These are phyloP conservation scores for Clunio marinus DNA, from an alignment of 2,888 invertebrate genomes.

Conservation along the genomic window DNA sequence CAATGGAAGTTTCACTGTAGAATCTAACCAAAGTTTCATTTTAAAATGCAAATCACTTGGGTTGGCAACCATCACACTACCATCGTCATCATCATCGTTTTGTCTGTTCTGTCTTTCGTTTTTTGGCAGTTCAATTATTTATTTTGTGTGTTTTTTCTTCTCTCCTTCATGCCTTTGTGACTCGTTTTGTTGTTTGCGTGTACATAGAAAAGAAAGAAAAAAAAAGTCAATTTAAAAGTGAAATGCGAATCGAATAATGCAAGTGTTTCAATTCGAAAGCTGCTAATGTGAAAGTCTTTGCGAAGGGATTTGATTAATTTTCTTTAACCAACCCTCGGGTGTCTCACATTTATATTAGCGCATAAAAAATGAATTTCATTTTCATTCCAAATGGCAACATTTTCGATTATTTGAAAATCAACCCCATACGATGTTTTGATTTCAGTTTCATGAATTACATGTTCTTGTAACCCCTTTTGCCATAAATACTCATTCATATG, in stretches of 20 bases:
- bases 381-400: conserved; percentile 36
- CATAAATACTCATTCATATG: neutral
- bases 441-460: no score
- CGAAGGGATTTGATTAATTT: conserved; percentile 29
- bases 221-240: neutral
- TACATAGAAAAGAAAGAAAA: neutral
- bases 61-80: neutral
- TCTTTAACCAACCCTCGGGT: neutral
- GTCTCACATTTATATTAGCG: neutral
- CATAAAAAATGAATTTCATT: conserved; percentile 27
- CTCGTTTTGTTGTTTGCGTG: neutral
- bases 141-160: neutral
- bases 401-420: neutral
- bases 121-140: conserved; percentile 36
- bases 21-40: no score
- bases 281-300: conserved; percentile 21
- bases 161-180: neutral
- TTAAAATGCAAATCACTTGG: conserved; percentile 7
- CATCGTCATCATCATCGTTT: neutral
- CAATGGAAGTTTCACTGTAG: no score
- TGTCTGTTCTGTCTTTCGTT: conserved; percentile 12
- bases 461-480: conserved; percentile 21
- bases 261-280: neutral
- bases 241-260: neutral
- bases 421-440: conserved; percentile 4